Base-by-base conservation (phyloP, 2,797 vertebrate species). In the Lagodon rhomboides region DNA sequence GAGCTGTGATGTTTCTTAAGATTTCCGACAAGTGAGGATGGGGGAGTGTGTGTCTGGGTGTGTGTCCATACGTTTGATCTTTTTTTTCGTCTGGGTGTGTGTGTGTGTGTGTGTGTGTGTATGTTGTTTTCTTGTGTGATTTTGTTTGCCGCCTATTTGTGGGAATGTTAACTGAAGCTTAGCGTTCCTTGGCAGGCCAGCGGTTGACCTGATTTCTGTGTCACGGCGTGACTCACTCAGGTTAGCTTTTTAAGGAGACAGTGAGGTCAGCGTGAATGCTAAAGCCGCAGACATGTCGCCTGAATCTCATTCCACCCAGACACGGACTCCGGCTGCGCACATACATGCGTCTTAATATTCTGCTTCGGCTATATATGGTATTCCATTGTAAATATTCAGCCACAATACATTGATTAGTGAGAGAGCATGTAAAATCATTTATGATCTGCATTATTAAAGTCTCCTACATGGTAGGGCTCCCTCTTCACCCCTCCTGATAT, bases 401-500 rank as follows among this genome's bases (percentile, higher is more conserved):
- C 60, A 62, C 22, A 50, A 75, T 66, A 55, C 78, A 88, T 91
- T 84, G 81, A 93, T 95, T 93, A 92, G 77, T 71, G 71, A 53
- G 75, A 92, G 75, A 90, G 85, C 87, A 71, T 83, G 80, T 91
- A 86, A 89, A 92, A 85, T 82, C 4, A 66, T 87, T 90, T 83
- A 90, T 62, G 63, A 38, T 65, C 44, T 82, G 78, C 75, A 80
- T 90, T 85, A 87, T 93, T 90, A 91, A 91, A 80, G 80, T 74
- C 50, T 75, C 62, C 12, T 62, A 77, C 77, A 87, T 49, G 77
- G 66, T 47, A 55, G 11, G 51, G 54, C 81, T 87, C 64, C 86
- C 77, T 89, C 78, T 73, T 81, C 75, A 38, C 77, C 78, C 77
- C 58, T 7, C 2, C 38, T 74, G 76, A 83, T 85, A 53, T 79